phyloP scores from a whole-genome alignment of 1,140 invertebrate species.

The Nylanderia fulva region DNA sequence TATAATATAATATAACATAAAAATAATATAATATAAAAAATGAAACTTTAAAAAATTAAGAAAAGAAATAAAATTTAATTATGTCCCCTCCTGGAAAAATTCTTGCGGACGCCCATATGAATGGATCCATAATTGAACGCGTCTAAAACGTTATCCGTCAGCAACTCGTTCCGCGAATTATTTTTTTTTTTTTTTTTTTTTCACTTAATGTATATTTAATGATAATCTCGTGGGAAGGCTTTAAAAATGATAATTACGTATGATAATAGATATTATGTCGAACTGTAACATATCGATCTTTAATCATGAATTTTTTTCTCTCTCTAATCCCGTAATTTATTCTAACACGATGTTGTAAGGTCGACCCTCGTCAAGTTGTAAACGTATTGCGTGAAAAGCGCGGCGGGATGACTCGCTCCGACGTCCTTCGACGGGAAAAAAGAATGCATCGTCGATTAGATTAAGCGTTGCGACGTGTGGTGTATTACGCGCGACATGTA shows the following conservation, averaged over 20 bases:
- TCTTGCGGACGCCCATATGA: too few relatives aligned
- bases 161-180: not conserved
- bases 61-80: too few relatives aligned
- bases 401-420: constrained; percentile 22
- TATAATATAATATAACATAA: too few relatives aligned
- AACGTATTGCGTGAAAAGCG: not conserved
- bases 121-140: too few relatives aligned
- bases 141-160: not conserved
- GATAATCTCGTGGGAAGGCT: too few relatives aligned
- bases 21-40: too few relatives aligned
- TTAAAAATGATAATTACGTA: too few relatives aligned
- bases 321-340: not conserved
- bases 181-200: too few relatives aligned
- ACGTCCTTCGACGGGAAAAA: constrained; percentile 48
- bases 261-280: not conserved
- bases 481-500: not conserved
- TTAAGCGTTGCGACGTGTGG: constrained; percentile 37
- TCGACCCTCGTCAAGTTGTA: not conserved
- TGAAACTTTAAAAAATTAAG: too few relatives aligned
- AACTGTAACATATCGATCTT: not conserved
- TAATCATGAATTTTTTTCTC: not conserved
- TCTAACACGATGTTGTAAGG: not conserved
- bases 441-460: constrained; percentile 43
- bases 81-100: too few relatives aligned
- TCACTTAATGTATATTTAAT: not conserved